Evolutionary conservation across 23 tunicate genomes (phyloP).

Genomic region (Trididemnum nubilum): DNA sequence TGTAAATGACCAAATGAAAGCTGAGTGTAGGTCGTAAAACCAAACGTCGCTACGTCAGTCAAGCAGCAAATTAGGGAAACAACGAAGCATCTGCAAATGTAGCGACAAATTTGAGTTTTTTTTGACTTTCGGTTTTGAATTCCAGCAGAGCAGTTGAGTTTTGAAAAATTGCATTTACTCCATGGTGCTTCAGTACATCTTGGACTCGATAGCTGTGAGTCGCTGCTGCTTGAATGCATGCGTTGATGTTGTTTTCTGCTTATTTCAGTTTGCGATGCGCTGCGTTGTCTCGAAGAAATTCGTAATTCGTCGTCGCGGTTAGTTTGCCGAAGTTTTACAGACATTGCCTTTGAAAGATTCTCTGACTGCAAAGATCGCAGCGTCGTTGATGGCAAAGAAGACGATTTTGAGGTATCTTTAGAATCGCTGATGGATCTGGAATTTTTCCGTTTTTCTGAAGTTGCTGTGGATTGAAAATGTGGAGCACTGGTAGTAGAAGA

Average conservation of each 20-base stretch:
- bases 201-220: not conserved
- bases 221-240: not conserved
- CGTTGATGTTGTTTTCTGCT: not conserved
- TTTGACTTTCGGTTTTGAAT: not conserved
- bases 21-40: constrained; percentile 8
- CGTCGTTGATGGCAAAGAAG: not conserved
- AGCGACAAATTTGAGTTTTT: not conserved
- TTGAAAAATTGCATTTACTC: not conserved
- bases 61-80: constrained; percentile 17
- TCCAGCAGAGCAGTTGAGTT: not conserved
- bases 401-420: too few relatives aligned
- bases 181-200: not conserved
- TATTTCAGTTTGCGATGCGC: not conserved
- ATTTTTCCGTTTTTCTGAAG: too few relatives aligned
- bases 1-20: not conserved
- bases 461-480: too few relatives aligned
- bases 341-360: not conserved
- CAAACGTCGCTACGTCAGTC: constrained; percentile 16
- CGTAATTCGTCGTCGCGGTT: not conserved
- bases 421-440: not conserved
- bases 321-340: not conserved
- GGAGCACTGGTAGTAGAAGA: not conserved
- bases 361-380: not conserved
- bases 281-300: not conserved
- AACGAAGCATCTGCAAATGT: constrained; percentile 15